These are phyloP conservation scores for Malaclemys terrapin DNA, from an alignment of 2,113 vertebrate species.

Conservation along the genomic window DNA sequence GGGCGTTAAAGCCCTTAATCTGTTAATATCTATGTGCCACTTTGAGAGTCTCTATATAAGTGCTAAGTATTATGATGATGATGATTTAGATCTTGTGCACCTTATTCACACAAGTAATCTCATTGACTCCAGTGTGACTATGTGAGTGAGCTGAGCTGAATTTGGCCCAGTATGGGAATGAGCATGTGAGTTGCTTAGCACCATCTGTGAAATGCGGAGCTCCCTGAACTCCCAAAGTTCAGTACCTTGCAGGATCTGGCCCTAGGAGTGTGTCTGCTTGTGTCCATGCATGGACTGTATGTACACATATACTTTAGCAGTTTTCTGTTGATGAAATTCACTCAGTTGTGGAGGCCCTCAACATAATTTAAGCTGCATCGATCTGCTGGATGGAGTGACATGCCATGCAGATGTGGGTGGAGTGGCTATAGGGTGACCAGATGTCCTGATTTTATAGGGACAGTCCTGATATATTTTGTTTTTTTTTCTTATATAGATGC, in stretches of 20 bases:
- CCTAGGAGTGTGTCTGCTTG: too few species aligned
- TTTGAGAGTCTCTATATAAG: not conserved
- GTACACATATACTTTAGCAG: not conserved
- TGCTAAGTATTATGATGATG: not conserved
- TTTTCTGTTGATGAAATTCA: not conserved
- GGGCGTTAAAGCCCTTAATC: not conserved
- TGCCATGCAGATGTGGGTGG: accelerated
- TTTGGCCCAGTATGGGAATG: not conserved
- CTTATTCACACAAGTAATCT: not conserved
- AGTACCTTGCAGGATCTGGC: not conserved
- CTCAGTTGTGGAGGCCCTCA: not conserved
- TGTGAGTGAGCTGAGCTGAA: not conserved
- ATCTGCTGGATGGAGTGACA: not conserved
- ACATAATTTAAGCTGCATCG: not conserved
- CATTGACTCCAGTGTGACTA: not conserved
- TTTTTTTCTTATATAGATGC: too few species aligned
- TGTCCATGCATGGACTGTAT: not conserved
- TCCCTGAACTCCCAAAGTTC: not conserved
- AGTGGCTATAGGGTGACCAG: too few species aligned
- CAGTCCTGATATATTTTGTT: too few species aligned
- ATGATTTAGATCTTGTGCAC: not conserved
- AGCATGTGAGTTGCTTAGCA: too few species aligned
- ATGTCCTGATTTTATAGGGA: too few species aligned
- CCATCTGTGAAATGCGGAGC: not conserved
- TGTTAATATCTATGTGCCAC: accelerated